These are phyloP conservation scores for Leptoteleia sp. DNA, from an alignment of 1,140 invertebrate genomes.

Conservation along the genomic window DNA sequence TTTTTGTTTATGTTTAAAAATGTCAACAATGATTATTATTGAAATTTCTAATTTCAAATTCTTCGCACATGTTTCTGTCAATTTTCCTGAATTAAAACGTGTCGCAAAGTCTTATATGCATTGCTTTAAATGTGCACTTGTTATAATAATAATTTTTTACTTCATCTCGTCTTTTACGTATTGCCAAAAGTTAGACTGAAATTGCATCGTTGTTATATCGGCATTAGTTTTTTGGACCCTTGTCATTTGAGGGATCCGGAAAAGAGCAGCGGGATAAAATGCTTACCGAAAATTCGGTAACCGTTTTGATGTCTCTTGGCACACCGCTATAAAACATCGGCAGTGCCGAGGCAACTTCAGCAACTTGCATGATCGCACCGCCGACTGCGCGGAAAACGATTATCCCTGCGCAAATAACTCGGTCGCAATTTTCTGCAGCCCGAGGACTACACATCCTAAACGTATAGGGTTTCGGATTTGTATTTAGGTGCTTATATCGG, in stretches of 20 bases:
- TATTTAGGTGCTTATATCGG: conserved; percentile 22
- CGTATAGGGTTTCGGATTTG: conserved; percentile 48
- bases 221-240: not conserved
- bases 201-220: too few relatives aligned
- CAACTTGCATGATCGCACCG: conserved; percentile 55
- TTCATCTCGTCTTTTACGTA: too few relatives aligned
- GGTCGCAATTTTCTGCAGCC: conserved; percentile 49
- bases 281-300: conserved; percentile 20
- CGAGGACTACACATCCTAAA: conserved; percentile 46
- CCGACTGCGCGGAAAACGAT: conserved; percentile 48
- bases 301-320: conserved; percentile 34
- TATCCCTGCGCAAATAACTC: conserved; percentile 52
- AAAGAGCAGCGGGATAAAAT: conserved; percentile 15
- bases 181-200: too few relatives aligned
- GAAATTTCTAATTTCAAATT: too few relatives aligned
- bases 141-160: too few relatives aligned
- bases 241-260: conserved; percentile 11
- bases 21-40: too few relatives aligned
- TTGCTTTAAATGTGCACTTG: too few relatives aligned
- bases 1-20: too few relatives aligned
- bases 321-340: conserved; percentile 49
- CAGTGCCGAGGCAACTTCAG: conserved; percentile 46
- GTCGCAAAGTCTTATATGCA: too few relatives aligned
- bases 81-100: too few relatives aligned
- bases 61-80: too few relatives aligned